Evolutionary conservation across 2,113 vertebrate genomes (phyloP), one percentile per base, ranked within the genome.

Genomic region (Marmota flaviventris): DNA sequence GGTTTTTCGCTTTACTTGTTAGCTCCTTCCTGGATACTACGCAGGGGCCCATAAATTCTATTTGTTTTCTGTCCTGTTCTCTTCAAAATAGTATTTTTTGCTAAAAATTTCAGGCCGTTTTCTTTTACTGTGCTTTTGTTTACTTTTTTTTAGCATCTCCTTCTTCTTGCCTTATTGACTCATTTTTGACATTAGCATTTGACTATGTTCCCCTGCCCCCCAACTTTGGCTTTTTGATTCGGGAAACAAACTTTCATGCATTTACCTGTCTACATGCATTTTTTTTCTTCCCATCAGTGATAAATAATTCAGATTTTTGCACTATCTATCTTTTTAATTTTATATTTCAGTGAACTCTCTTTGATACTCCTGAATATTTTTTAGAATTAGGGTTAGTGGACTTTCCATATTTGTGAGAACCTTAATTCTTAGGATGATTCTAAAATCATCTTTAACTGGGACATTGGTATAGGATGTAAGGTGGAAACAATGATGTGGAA

Each of bases 371-470:
- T 84, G 24, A 77, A 75, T 42, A 79, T 85, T 85, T 61, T 61
- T 22, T 58, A 73, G 18, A 22, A 45, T 24, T 83, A 65, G 37
- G 16, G 63, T 87, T 72, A 91, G 37, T 76, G 88, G 9, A 18
- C 34, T 75, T 48, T 37, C 9, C 63, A 13, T 77, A 29, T 86
- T 77, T 85, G 24, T 92, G 37, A 93, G 69, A 93, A 63, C 86
- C 91, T 56, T 85, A 18, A 94, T 93, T 92, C 67, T 95, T 95
- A 75, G 75, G 29, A 25, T 81, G 27, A n/a, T 96, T 96, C 72
- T 94, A 48, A 32, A 39, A 93, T 78, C 88, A 70, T 83, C 53
- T 69, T 97, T 97, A 93, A 79, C 13, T 89, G 39, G 92, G 51
- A 78, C 32, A 0, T 58, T 93, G 53, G 16, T 61, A 42, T 53